Base-by-base conservation (phyloP, 2,797 vertebrate genomes). In the Cynodonichthys magdalenae region DNA sequence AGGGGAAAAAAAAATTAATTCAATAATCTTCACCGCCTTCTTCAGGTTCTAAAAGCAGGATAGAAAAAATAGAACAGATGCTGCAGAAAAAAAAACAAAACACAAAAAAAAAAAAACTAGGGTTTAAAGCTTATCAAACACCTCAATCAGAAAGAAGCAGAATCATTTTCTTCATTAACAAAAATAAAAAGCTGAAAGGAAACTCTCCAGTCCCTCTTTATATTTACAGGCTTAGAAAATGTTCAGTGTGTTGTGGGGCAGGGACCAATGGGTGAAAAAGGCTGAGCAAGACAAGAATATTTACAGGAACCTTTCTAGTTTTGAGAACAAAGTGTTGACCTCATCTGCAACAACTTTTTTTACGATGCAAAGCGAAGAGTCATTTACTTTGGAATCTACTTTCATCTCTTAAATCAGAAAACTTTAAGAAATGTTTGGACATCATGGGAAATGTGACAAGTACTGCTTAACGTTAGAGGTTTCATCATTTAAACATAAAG, bases 151-250 rank as follows among this genome's bases (percentile, higher is more conserved):
- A 83, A 85, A 80, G 80, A 84, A 54, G 24, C 62, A 79, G 49
- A 41, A 71, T 70, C 82, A 70, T 47, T 63, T 72, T 84, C 75
- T 74, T 85, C 70, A 17, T 74, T 63, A 61, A 84, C 67, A 83
- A 70, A 86, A 80, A 75, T 31, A 70, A 79, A 36, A 63, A 83
- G 80, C 66, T 89, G 78, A 53, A 77, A 87, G 59, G 69, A 79
- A 85, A 78, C 77, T 44, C 75, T 65, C 86, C 73, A 83, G 69
- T 79, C 75, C 59, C 50, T 87, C 84, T 86, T 87, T 84, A 90
- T 85, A 87, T 91, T 86, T 87, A 89, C 86, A 92, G 81, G 83
- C 59, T 79, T 67, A 81, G 82, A 79, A 79, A 24, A 24, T 24
- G 24, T 24, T 2, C 24, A 24, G 86, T 88, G 83, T 79, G n/a